Evolutionary conservation across 1,140 invertebrate genomes (phyloP).

Genomic region (Heliconius congener): DNA sequence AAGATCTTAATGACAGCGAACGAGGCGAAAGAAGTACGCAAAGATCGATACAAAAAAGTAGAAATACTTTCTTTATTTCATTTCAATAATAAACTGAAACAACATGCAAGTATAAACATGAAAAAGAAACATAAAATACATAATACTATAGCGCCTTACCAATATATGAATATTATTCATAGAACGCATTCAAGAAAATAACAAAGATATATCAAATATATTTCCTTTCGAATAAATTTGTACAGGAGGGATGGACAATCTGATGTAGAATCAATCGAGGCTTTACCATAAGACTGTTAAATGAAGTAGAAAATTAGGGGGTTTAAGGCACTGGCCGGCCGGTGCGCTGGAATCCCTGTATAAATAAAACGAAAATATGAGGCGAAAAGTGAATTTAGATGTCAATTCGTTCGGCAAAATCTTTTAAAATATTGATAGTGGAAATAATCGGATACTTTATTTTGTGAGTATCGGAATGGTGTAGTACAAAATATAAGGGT

Average conservation of each 20-base stretch:
- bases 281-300: constrained; percentile 63
- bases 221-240: constrained; percentile 12
- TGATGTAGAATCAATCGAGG: constrained; percentile 62
- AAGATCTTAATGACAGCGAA: too few species aligned
- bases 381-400: constrained; percentile 43
- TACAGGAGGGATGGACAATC: constrained; percentile 26
- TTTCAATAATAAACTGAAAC: too few species aligned
- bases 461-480: background rate
- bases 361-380: constrained; percentile 46
- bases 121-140: background rate
- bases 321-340: constrained; percentile 44
- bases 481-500: background rate
- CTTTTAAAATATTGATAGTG: constrained; percentile 30
- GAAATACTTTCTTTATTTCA: too few species aligned
- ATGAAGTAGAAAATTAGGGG: constrained; percentile 61
- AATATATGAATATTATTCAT: constrained; percentile 13
- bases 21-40: too few species aligned
- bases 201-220: constrained; percentile 14
- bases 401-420: constrained; percentile 32
- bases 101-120: background rate
- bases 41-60: too few species aligned
- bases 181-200: constrained; percentile 1
- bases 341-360: constrained; percentile 37
- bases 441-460: background rate
- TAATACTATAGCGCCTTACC: too few species aligned